Evolutionary conservation across 37 sponge, comb jelly and placozoan genomes (phyloP), one percentile per base, ranked within the genome.

Genomic region (Theonella swinhoei): DNA sequence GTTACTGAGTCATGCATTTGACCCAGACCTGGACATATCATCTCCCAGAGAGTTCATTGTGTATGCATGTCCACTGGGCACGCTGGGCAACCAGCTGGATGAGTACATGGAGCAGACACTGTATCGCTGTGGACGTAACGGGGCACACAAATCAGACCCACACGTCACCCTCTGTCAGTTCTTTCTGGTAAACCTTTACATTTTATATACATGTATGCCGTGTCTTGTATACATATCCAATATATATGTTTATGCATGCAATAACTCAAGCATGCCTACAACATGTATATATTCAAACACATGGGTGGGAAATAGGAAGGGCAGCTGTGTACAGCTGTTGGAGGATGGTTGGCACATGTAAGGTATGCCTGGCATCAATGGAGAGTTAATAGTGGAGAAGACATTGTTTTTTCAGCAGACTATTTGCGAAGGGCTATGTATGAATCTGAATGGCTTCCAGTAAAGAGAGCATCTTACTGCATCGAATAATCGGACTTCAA

Each of bases 131-230:
- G 91, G 91, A 11, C 31, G 94, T 8, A 96, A 96, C 58, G 94
- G 91, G 68, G 89, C 89, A 39, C 94, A 96, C 87, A 93, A 93
- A 67, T 86, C 92, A n/a, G 90, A 90, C 64, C 97, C 97, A 17
- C 97, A 96, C 62, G 89, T 91, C 58, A 96, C 97, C 17, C 89
- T 96, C 41, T 96, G 97, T 66, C 91, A 93, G 80, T 93, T 88
- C 75, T 96, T 96, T 74, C 87, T 90, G 81, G 96, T 95, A 35
- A 11, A 71, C 14, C 7, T 17, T 47, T 14, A 47, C 54, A 47
- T 42, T 4, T 36, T 37, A 66, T n/a, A 22, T 66, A n/a, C 68
- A 66, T 66, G 68, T 22, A 8, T 26, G 66, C 62, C 34, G 37
- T 33, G 36, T 42, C 23, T 66, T 24, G 28, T 25, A 26, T 25